phyloP scores from a whole-genome alignment of 1,140 invertebrate genomes.

The Palaemon carinicauda region DNA sequence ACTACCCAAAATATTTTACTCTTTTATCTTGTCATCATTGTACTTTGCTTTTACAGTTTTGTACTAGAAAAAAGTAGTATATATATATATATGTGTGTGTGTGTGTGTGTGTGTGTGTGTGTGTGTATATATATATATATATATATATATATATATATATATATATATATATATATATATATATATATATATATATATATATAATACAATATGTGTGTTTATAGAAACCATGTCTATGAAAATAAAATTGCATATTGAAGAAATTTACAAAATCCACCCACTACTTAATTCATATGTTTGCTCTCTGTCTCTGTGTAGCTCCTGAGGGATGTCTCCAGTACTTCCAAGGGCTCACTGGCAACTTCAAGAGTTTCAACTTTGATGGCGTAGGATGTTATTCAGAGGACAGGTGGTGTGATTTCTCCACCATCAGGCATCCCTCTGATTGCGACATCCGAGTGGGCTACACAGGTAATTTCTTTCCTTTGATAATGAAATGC shows the following conservation, averaged over 20 bases:
- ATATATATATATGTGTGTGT: no score
- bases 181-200: no score
- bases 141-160: no score
- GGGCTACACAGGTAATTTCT: slow-evolving; percentile 39
- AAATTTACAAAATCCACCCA: not conserved
- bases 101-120: no score
- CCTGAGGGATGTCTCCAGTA: slow-evolving; percentile 61
- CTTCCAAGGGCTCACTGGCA: slow-evolving; percentile 48
- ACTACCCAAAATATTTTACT: no score
- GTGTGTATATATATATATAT: no score
- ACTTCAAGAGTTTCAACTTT: slow-evolving; percentile 60
- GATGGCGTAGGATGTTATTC: slow-evolving; percentile 50
- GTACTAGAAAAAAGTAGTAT: no score
- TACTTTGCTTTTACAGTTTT: no score
- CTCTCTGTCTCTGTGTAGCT: slow-evolving; percentile 35
- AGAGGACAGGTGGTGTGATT: slow-evolving; percentile 53
- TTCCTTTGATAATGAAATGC: not conserved
- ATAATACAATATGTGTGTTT: no score
- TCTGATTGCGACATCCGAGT: slow-evolving; percentile 54
- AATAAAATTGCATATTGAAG: no score
- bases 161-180: no score
- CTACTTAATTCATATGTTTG: not conserved
- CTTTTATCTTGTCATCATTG: no score
- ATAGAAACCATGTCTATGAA: not conserved
- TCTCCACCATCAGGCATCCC: slow-evolving; percentile 31